phyloP scores from a whole-genome alignment of 2,797 vertebrate genomes.

The Tangara arthus region DNA sequence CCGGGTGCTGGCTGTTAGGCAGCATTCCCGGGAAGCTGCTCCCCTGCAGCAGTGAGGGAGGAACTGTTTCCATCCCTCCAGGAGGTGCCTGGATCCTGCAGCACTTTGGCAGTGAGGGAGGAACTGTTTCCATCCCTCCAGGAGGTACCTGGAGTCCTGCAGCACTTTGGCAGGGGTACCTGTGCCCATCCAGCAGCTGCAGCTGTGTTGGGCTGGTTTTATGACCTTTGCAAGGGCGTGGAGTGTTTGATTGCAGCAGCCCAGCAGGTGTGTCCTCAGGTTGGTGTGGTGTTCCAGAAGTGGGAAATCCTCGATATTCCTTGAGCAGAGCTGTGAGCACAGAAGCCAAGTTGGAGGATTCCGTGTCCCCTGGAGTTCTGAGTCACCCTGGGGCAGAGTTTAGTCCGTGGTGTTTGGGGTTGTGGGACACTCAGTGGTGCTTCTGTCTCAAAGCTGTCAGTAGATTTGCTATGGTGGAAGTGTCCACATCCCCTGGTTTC shows the following conservation, averaged over 20 bases:
- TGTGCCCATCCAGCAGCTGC: not conserved
- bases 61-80: not conserved
- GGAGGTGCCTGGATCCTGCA: not conserved
- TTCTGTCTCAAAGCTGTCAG: not conserved
- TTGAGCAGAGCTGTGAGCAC: not conserved
- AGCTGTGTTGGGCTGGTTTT: not conserved
- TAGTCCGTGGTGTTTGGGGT: accelerated
- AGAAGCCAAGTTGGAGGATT: not conserved
- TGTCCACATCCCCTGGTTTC: not conserved
- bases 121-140: too few relatives aligned
- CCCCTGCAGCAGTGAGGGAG: not conserved
- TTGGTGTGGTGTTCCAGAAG: not conserved
- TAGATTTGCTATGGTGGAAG: accelerated
- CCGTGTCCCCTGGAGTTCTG: accelerated
- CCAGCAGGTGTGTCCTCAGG: not conserved
- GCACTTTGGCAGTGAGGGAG: too few relatives aligned
- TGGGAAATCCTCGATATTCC: not conserved
- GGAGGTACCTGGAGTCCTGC: not conserved
- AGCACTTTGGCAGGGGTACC: not conserved
- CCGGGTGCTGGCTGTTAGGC: not conserved
- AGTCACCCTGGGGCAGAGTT: not conserved
- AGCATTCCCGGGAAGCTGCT: not conserved
- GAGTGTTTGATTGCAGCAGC: not conserved
- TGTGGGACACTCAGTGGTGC: not conserved
- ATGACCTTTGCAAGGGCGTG: not conserved